A percentile compares a stretch with the other conserved stretches of the same genome.
These are phyloP conservation scores for Pseudomugil gertrudae DNA, from an alignment of 2,797 vertebrate species.

Conservation along the genomic window DNA sequence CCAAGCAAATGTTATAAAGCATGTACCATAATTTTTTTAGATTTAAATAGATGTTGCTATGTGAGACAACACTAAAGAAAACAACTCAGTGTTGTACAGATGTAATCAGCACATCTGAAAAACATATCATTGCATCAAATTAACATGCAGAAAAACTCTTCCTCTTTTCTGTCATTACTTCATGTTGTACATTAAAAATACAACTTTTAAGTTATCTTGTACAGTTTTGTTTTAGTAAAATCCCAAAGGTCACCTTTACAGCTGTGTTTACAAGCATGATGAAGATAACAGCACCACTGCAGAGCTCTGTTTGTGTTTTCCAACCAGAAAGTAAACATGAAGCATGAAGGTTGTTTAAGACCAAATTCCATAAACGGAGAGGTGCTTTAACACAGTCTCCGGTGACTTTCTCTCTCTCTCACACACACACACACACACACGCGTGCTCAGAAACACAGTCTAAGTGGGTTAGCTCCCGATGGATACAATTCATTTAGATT, in stretches of 20 bases:
- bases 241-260: not conserved
- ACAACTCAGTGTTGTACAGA: not conserved
- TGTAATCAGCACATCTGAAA: too few relatives aligned
- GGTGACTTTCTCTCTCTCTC: not conserved
- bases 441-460: slow-evolving; percentile 22
- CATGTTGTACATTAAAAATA: not conserved
- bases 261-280: not conserved
- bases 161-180: not conserved
- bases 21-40: too few relatives aligned
- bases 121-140: not conserved
- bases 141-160: not conserved
- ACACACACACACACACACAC: slow-evolving; percentile 8
- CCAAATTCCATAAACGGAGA: slow-evolving; percentile 26
- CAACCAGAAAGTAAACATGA: slow-evolving; percentile 27
- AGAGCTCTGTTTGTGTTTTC: slow-evolving; percentile 21
- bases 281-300: slow-evolving; percentile 7
- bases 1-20: too few relatives aligned
- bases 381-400: slow-evolving; percentile 20
- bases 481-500: slow-evolving; percentile 24
- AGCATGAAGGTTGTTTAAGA: slow-evolving; percentile 27
- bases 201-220: not conserved
- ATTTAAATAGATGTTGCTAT: too few relatives aligned
- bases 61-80: not conserved
- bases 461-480: slow-evolving; percentile 52
- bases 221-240: not conserved